Percentiles rank a stretch among this genome's conserved stretches.
These are phyloP conservation scores for Ophion obscuratus DNA, from an alignment of 2,888 invertebrate species.

Conservation along the genomic window DNA sequence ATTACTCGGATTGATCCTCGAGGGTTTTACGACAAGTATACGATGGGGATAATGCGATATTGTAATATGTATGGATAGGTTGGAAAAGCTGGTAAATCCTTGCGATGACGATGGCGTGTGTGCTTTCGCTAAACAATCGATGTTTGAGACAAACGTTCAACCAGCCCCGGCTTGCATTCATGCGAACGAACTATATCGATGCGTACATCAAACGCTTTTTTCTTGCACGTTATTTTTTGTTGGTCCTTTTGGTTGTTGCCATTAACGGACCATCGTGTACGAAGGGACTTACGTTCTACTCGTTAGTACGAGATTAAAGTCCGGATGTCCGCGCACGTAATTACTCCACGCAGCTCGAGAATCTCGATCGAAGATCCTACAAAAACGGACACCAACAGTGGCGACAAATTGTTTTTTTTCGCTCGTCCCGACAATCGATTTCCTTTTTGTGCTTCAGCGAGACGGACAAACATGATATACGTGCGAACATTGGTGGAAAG, in stretches of 20 bases:
- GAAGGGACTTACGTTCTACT: constrained; percentile 81
- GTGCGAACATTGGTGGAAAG: not conserved
- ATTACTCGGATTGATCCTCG: constrained; percentile 13
- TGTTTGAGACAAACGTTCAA: constrained; percentile 28
- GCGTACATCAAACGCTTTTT: constrained; percentile 22
- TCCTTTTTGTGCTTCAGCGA: not conserved
- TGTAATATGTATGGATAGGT: not conserved
- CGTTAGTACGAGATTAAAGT: constrained; percentile 82
- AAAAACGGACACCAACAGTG: constrained; percentile 60
- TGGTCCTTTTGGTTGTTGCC: not conserved
- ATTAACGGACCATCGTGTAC: constrained; percentile 35
- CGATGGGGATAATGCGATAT: not conserved
- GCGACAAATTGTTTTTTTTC: not conserved
- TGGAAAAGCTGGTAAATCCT: constrained; percentile 28
- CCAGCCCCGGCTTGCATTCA: constrained; percentile 20
- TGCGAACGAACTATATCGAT: constrained; percentile 48
- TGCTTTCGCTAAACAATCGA: constrained; percentile 29
- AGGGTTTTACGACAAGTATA: not conserved
- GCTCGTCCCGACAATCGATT: not conserved
- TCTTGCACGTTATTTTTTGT: not conserved
- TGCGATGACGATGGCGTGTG: constrained; percentile 56
- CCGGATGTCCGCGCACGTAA: constrained; percentile 80
- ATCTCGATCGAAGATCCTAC: constrained; percentile 77
- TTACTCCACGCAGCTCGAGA: constrained; percentile 79
- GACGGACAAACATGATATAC: not conserved